Base-by-base conservation (phyloP, 2,797 vertebrate genomes). In the Anguilla marmorata region DNA sequence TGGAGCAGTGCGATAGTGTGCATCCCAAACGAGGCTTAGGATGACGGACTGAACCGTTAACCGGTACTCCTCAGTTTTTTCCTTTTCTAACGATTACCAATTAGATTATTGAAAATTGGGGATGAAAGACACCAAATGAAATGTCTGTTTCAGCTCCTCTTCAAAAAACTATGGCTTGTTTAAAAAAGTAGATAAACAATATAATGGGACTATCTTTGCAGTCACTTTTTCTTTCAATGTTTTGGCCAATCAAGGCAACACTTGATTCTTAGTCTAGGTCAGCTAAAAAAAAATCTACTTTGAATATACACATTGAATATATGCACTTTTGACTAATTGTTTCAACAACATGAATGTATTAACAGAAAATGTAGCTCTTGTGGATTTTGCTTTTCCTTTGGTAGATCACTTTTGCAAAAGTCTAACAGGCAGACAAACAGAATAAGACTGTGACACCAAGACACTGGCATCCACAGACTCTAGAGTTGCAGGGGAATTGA, bases 21-120 rank as follows among this genome's bases (percentile, higher is more conserved):
- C 80, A 84, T n/a, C 45, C 24, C 7, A 87, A 88, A 91, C 92
- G 90, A 91, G 88, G 87, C 91, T 87, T 88, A 91, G 88, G 24
- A 89, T 91, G 85, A 87, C 86, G 52, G n/a, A 16, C 37, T 88
- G 86, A 54, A 89, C 86, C 84, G 80, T 90, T 89, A 92, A 74
- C 87, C 80, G n/a, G 19, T 3, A 24, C 19, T 84, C 8, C 50
- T 84, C 19, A 84, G 11, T 52, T 84, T 27, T 72, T 24, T 69
- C 66, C 7, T 69, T 69, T 8, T 72, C 24, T 72, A 72, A 72
- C 3, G 2, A 6, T 21, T 16, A 72, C 6, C n/a, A 72, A 30
- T 72, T 72, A 27, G 66, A 72, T 72, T 7, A 27, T 72, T 63
- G 60, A 63, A 72, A 72, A 72, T 6, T 12, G 1, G 27, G 27